These are phyloP conservation scores for Latrodectus elegans DNA, from an alignment of 2,888 invertebrate genomes.

Conservation along the genomic window DNA sequence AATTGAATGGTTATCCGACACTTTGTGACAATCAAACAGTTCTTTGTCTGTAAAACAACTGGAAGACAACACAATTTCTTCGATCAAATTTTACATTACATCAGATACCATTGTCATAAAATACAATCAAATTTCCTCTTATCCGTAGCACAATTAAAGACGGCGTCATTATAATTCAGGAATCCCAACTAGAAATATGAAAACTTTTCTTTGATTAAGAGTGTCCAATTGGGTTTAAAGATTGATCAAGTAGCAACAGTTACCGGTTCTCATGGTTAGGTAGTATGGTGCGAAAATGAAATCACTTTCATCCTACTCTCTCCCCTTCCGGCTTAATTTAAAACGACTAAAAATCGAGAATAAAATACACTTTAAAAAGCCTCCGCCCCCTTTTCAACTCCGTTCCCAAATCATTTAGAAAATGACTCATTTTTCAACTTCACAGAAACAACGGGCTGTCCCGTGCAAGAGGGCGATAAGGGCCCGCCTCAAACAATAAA, in stretches of 20 bases:
- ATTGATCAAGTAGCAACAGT: neutral
- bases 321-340: neutral
- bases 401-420: neutral
- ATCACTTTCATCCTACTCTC: neutral
- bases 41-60: no score
- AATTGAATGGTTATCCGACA: no score
- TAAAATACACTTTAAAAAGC: slow-evolving; percentile 13
- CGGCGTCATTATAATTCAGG: no score
- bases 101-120: no score
- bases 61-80: no score
- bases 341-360: neutral
- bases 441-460: slow-evolving; percentile 4
- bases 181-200: no score
- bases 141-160: no score
- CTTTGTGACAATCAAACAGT: no score
- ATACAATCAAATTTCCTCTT: no score
- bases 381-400: neutral
- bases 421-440: slow-evolving; percentile 33
- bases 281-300: neutral
- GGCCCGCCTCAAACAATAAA: slow-evolving; percentile 54
- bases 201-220: no score
- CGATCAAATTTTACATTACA: no score
- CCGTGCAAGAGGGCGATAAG: slow-evolving; percentile 28
- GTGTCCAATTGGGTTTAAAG: neutral
- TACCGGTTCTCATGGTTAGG: neutral